Conservation (phyloP, 1,140 invertebrate genomes). For the Drosophila triauraria region DNA sequence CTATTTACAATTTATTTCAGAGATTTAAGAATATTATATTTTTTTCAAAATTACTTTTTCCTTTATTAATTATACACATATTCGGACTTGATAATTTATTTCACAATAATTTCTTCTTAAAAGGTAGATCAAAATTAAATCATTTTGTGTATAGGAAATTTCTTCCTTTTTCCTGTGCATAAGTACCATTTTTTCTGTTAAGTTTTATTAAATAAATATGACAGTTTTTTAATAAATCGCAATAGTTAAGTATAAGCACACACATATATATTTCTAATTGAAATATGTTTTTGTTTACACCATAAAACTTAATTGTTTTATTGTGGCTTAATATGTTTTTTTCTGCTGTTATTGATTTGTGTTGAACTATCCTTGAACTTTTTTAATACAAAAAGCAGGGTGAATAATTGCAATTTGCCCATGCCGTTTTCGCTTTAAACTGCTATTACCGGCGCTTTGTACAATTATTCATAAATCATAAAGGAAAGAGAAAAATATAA, state of each 20-base stretch:
- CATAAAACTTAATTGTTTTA: constrained; percentile 4
- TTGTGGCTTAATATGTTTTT: neutral
- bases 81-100: neutral
- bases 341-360: neutral
- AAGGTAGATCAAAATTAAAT: neutral
- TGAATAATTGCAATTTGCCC: neutral
- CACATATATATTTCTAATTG: neutral
- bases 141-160: neutral
- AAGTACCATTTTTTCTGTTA: neutral
- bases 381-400: neutral
- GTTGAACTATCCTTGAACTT: neutral
- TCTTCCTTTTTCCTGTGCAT: neutral
- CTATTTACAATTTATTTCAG: neutral
- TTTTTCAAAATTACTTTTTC: no score
- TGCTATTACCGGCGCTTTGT: neutral
- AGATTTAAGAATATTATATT: neutral
- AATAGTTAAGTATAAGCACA: neutral
- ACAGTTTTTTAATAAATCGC: neutral
- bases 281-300: constrained; percentile 5
- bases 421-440: neutral
- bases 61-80: neutral
- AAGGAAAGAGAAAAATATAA: no score
- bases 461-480: neutral
- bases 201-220: neutral
- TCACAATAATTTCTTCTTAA: neutral